Evolutionary conservation across 2,113 vertebrate genomes (phyloP).

Genomic region (Cricetomys ansorgei): DNA sequence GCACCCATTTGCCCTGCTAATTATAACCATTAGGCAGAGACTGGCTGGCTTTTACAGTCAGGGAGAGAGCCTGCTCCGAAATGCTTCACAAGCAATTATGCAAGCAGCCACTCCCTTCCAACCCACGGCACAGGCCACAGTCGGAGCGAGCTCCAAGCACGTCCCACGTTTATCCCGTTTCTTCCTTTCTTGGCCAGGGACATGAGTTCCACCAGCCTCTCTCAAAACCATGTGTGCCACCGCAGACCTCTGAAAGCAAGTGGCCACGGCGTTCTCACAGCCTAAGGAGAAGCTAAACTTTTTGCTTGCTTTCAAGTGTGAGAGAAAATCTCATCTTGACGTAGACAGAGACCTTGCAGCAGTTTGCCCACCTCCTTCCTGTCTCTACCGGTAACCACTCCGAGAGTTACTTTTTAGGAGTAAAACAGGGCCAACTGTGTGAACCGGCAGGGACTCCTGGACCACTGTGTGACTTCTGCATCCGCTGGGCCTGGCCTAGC

Average conservation of each 20-base stretch:
- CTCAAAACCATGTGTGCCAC: rapidly evolving
- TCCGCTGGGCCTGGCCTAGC: not conserved
- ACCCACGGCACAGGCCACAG: rapidly evolving
- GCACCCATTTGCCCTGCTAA: not conserved
- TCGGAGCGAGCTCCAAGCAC: rapidly evolving
- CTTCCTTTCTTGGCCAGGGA: not conserved
- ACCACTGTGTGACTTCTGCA: rapidly evolving
- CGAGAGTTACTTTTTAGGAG: not conserved
- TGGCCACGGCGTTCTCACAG: rapidly evolving
- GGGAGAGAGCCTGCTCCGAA: not conserved
- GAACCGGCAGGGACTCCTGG: rapidly evolving
- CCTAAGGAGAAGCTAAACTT: not conserved
- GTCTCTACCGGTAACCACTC: not conserved
- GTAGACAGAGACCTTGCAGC: not conserved
- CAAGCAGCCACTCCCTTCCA: rapidly evolving
- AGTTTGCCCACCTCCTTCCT: not conserved
- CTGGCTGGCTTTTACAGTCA: rapidly evolving
- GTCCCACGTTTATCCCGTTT: rapidly evolving
- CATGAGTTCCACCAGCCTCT: not conserved
- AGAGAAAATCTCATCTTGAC: not conserved
- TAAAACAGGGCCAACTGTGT: rapidly evolving
- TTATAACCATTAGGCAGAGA: not conserved
- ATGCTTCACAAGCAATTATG: not conserved
- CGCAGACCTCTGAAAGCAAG: not conserved
- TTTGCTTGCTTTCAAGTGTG: not conserved